phyloP scores from a whole-genome alignment of 2,888 invertebrate genomes.

The Mystacides longicornis region DNA sequence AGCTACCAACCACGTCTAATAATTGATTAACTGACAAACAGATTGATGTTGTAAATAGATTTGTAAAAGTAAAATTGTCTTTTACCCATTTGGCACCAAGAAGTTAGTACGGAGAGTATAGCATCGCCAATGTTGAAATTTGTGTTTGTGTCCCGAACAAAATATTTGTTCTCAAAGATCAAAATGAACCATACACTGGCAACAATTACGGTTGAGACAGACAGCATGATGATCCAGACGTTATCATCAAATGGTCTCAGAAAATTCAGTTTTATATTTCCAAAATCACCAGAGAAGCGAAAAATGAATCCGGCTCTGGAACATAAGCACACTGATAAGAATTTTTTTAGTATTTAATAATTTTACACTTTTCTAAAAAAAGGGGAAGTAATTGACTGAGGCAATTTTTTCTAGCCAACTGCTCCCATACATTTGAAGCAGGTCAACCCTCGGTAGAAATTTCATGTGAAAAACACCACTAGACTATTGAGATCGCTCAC shows the following conservation, averaged over 20 bases:
- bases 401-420: too few species aligned
- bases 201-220: constrained; percentile 12
- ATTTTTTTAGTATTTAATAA: too few species aligned
- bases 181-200: constrained; percentile 17
- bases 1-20: too few species aligned
- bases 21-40: neutral
- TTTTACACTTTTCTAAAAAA: too few species aligned
- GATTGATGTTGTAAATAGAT: neutral
- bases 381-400: too few species aligned
- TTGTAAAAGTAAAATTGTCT: neutral
- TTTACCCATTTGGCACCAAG: constrained; percentile 26
- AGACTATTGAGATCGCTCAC: too few species aligned
- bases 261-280: constrained; percentile 18
- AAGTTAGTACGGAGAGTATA: constrained; percentile 21
- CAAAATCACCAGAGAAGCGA: constrained; percentile 22
- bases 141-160: constrained; percentile 7
- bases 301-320: constrained; percentile 22
- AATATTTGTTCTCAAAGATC: constrained; percentile 22
- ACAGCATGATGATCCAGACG: constrained; percentile 21
- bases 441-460: too few species aligned
- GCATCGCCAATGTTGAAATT: constrained; percentile 19
- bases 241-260: constrained; percentile 18
- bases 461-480: too few species aligned
- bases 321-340: too few species aligned
- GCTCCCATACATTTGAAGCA: too few species aligned